A percentile compares a stretch with the other conserved stretches of the same genome.
phyloP scores from a whole-genome alignment of 1,140 invertebrate genomes.

The Euwallacea similis region DNA sequence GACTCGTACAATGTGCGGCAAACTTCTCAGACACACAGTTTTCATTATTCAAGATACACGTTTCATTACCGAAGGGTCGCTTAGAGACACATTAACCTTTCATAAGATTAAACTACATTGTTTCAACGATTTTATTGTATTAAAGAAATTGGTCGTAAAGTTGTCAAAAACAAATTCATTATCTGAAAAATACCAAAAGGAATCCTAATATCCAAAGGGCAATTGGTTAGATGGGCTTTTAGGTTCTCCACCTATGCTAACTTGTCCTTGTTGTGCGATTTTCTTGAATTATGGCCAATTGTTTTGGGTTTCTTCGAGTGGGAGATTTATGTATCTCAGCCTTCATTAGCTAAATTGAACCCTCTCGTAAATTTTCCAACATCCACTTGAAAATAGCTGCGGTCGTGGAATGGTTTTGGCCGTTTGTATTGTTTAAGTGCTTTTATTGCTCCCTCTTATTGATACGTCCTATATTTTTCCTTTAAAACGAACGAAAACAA shows the following conservation, averaged over 20 bases:
- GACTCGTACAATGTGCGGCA: background rate
- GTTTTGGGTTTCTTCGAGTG: conserved; percentile 40
- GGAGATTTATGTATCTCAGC: conserved; percentile 43
- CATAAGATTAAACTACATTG: too few species aligned
- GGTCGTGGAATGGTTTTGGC: conserved; percentile 4
- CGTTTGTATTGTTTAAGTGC: background rate
- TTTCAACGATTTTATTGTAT: too few species aligned
- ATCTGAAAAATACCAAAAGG: too few species aligned
- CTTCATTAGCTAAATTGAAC: conserved; percentile 53
- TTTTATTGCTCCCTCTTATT: conserved; percentile 2
- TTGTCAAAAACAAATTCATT: too few species aligned
- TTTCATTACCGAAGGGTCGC: background rate
- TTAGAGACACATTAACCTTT: background rate
- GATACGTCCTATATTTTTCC: too few species aligned
- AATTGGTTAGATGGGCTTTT: conserved; percentile 1
- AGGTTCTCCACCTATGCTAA: conserved; percentile 35
- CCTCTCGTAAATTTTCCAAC: conserved; percentile 48
- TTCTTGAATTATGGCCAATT: conserved; percentile 43
- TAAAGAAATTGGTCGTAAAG: too few species aligned
- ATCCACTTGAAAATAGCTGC: conserved; percentile 48
- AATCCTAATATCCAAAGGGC: too few species aligned
- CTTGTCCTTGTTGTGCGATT: conserved; percentile 40
- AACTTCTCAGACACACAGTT: background rate
- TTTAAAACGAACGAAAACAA: too few species aligned
- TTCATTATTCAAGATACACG: conserved; percentile 4